A percentile compares a stretch with the other conserved stretches of the same genome.
Evolutionary conservation across 1,140 invertebrate species (phyloP).

Genomic region (Archivesica marissinica): DNA sequence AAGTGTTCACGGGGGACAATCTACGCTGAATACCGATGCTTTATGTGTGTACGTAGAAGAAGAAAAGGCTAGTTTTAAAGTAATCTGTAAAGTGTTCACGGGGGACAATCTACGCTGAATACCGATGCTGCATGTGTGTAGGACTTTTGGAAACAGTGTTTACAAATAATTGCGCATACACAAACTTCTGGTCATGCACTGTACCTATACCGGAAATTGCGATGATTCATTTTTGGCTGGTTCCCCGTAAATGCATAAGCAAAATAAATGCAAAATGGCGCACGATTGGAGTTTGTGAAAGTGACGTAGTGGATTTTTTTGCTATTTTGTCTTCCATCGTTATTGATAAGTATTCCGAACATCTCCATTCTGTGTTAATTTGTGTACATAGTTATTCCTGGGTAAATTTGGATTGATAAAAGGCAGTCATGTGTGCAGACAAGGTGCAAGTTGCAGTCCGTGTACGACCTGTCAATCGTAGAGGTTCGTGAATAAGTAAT

Average conservation of each 20-base stretch:
- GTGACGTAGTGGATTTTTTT: constrained; percentile 24
- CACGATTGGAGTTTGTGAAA: constrained; percentile 19
- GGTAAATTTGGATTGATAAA: neutral
- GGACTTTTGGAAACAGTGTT: too few relatives aligned
- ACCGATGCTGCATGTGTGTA: too few relatives aligned
- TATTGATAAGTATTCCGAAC: neutral
- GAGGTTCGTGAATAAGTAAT: constrained; percentile 91
- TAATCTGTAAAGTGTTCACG: too few relatives aligned
- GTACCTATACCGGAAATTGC: neutral
- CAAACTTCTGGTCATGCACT: neutral
- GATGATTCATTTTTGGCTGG: constrained; percentile 26
- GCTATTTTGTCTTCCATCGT: constrained; percentile 51
- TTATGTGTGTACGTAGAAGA: too few relatives aligned
- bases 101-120: too few relatives aligned
- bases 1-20: too few relatives aligned
- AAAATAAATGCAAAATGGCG: constrained; percentile 60
- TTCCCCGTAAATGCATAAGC: constrained; percentile 23
- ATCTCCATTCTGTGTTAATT: neutral
- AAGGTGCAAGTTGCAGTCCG: constrained; percentile 98
- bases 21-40: too few relatives aligned
- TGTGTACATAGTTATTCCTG: neutral
- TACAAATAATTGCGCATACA: too few relatives aligned
- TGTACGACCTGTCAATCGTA: constrained; percentile 96
- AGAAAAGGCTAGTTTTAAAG: too few relatives aligned
- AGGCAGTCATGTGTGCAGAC: constrained; percentile 74